phyloP scores from a whole-genome alignment of 2,113 vertebrate species.

The Passer domesticus region DNA sequence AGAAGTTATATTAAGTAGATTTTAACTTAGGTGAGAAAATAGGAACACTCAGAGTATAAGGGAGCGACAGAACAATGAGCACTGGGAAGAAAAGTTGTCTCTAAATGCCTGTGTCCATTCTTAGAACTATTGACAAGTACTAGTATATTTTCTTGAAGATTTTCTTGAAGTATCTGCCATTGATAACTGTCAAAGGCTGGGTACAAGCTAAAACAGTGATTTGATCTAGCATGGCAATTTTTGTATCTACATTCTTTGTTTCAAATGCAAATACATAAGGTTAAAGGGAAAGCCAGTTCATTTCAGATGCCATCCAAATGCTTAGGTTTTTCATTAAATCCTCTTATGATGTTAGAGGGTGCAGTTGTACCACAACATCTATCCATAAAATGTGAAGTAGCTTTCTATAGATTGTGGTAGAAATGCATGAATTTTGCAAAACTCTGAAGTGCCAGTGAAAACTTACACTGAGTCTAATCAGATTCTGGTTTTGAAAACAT shows the following conservation, averaged over 20 bases:
- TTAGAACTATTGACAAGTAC: background rate
- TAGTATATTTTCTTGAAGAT: background rate
- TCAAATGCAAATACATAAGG: background rate
- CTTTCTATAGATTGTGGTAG: background rate
- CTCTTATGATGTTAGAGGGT: background rate
- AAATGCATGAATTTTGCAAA: background rate
- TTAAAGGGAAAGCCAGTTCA: background rate
- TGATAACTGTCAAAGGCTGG: background rate
- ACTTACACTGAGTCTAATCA: background rate
- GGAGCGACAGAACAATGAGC: background rate
- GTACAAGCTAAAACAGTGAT: background rate
- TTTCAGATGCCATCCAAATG: background rate
- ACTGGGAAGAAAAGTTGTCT: background rate
- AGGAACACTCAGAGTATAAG: background rate
- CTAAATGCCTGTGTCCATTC: background rate
- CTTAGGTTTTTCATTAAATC: conserved; percentile 11
- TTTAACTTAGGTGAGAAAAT: background rate
- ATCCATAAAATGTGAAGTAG: background rate
- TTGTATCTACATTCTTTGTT: background rate
- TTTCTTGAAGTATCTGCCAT: background rate
- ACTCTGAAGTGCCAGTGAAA: background rate
- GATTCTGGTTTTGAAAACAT: background rate
- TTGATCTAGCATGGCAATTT: background rate
- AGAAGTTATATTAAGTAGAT: background rate
- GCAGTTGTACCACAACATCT: background rate